These are phyloP conservation scores for Bufo bufo DNA, from an alignment of 2,113 vertebrate genomes.

Conservation along the genomic window DNA sequence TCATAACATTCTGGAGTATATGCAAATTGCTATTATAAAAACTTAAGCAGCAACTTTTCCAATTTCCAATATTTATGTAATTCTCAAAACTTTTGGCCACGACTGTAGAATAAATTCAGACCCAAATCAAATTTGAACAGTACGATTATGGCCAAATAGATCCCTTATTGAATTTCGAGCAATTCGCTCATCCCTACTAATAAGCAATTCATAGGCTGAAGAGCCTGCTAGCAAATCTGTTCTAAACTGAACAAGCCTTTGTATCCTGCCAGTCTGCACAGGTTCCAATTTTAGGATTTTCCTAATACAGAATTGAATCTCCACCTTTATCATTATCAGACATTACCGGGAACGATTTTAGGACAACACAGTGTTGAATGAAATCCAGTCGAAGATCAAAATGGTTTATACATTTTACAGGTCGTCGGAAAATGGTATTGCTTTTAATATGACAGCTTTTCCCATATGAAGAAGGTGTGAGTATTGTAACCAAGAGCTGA, in stretches of 20 bases:
- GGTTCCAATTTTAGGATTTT: background rate
- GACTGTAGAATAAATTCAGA: too few relatives aligned
- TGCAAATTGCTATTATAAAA: too few relatives aligned
- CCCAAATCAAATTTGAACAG: too few relatives aligned
- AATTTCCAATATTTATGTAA: too few relatives aligned
- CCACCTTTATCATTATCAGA: background rate
- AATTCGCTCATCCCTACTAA: too few relatives aligned
- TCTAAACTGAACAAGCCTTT: background rate
- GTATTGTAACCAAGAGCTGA: slow-evolving; percentile 61
- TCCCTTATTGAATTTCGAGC: too few relatives aligned
- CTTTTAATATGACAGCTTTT: slow-evolving; percentile 28
- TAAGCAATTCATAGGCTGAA: background rate
- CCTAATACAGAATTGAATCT: background rate
- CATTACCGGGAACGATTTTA: background rate
- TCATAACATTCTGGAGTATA: too few relatives aligned
- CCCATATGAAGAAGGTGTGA: slow-evolving; percentile 2
- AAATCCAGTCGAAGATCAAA: slow-evolving; percentile 28
- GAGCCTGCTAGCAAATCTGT: background rate
- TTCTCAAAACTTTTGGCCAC: too few relatives aligned
- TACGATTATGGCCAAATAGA: too few relatives aligned
- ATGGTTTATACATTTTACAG: slow-evolving; percentile 7
- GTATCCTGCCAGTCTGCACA: background rate
- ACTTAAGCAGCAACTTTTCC: too few relatives aligned
- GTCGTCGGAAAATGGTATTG: background rate
- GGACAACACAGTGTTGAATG: background rate